Evolutionary conservation across 1,140 invertebrate genomes (phyloP).

Genomic region (Sweltsa coloradensis): DNA sequence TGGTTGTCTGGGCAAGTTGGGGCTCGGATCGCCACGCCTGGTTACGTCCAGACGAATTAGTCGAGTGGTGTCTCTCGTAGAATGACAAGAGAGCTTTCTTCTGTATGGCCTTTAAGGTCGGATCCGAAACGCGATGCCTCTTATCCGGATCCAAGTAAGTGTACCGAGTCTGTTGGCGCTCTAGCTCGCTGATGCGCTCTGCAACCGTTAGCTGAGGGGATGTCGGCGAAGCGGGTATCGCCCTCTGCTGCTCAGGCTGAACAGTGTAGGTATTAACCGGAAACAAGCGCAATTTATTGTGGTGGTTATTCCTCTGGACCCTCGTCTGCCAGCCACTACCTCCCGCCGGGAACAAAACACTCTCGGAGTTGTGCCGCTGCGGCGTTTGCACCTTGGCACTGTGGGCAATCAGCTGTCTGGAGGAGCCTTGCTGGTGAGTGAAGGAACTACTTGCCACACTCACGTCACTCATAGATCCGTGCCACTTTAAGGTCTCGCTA

Average conservation of each 20-base stretch:
- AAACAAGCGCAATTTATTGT: constrained; percentile 33
- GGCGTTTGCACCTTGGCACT: constrained; percentile 67
- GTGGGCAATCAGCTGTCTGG: constrained; percentile 58
- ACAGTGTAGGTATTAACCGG: constrained; percentile 46
- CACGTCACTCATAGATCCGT: constrained; percentile 63
- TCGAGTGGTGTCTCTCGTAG: constrained; percentile 59
- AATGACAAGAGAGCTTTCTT: constrained; percentile 77
- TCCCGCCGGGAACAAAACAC: constrained; percentile 51
- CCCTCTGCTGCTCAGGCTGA: constrained; percentile 27
- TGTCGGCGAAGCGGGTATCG: constrained; percentile 28
- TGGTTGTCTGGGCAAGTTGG: constrained; percentile 27
- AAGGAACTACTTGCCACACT: constrained; percentile 43
- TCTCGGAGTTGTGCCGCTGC: constrained; percentile 68
- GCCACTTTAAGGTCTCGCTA: constrained; percentile 72
- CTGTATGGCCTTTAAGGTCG: constrained; percentile 72
- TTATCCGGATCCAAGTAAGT: constrained; percentile 65
- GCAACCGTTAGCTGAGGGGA: constrained; percentile 49
- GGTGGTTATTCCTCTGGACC: constrained; percentile 28
- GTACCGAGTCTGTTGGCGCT: constrained; percentile 44
- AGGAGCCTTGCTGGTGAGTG: constrained; percentile 23
- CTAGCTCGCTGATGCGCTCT: constrained; percentile 60
- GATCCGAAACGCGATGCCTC: constrained; percentile 54
- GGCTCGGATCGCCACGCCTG: constrained; percentile 45
- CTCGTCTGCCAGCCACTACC: constrained; percentile 17
- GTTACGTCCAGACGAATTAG: constrained; percentile 18